A percentile compares a stretch with the other conserved stretches of the same genome.
phyloP scores from a whole-genome alignment of 2,888 invertebrate species.

The Volucella inflata region DNA sequence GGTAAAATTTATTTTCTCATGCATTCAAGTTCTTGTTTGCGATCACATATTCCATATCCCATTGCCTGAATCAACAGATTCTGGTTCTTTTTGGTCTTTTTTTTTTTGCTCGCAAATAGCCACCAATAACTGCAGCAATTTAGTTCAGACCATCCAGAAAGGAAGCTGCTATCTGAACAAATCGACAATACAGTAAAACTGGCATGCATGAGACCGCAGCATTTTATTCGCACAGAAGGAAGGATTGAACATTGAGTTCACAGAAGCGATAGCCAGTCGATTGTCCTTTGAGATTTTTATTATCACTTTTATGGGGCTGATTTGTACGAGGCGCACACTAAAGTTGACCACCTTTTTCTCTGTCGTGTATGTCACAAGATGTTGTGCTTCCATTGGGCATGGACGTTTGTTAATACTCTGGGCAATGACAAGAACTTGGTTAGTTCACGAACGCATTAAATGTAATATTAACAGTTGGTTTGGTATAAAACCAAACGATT shows the following conservation, averaged over 20 bases:
- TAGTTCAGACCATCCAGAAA: slow-evolving; percentile 35
- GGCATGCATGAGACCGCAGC: slow-evolving; percentile 12
- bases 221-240: slow-evolving; percentile 21
- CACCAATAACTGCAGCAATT: slow-evolving; percentile 53
- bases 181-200: slow-evolving; percentile 47
- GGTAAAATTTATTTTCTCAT: slow-evolving; percentile 37
- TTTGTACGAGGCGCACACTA: slow-evolving; percentile 45
- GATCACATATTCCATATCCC: slow-evolving; percentile 35
- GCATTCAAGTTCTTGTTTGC: slow-evolving; percentile 7
- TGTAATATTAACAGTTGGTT: slow-evolving; percentile 15
- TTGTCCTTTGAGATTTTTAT: slow-evolving; percentile 60
- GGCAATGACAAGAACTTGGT: slow-evolving; percentile 41
- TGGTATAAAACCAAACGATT: not conserved
- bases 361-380: slow-evolving; percentile 38
- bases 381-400: slow-evolving; percentile 34
- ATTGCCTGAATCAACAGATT: not conserved
- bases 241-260: slow-evolving; percentile 11
- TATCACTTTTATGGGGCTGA: slow-evolving; percentile 61
- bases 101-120: slow-evolving; percentile 45
- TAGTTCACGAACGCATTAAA: slow-evolving; percentile 42
- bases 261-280: slow-evolving; percentile 55
- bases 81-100: not conserved
- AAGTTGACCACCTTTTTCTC: slow-evolving; percentile 8
- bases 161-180: slow-evolving; percentile 52
- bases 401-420: slow-evolving; percentile 28